These are phyloP conservation scores for Metacarcinus magister DNA, from an alignment of 2,888 invertebrate genomes.

Conservation along the genomic window DNA sequence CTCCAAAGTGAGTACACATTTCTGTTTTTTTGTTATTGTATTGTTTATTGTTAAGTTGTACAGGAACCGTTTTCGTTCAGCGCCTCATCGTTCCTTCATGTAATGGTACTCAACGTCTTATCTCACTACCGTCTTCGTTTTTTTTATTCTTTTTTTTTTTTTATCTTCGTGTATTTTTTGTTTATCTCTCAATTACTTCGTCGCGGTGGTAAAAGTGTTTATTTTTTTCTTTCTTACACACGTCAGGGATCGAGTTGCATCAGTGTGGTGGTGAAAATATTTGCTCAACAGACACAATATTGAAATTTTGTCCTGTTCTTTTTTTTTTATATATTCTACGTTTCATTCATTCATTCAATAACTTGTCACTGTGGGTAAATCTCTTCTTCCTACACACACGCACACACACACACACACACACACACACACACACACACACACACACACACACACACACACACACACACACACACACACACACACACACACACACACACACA, in stretches of 20 bases:
- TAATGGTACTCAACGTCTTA: too few relatives aligned
- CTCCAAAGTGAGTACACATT: conserved; percentile 94
- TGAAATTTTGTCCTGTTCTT: background rate
- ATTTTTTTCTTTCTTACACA: background rate
- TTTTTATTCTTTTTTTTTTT: background rate
- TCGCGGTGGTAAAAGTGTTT: background rate
- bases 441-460: conserved; percentile 43
- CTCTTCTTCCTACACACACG: background rate
- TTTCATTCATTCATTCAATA: background rate
- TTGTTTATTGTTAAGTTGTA: background rate
- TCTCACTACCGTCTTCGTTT: background rate
- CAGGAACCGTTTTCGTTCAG: background rate
- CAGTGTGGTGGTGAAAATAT: background rate
- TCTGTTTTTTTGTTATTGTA: too few relatives aligned
- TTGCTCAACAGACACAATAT: background rate
- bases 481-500: conserved; percentile 63
- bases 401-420: background rate
- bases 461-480: conserved; percentile 66
- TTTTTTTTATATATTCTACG: background rate
- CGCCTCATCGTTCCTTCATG: background rate
- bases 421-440: conserved; percentile 1
- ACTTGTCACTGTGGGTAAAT: background rate
- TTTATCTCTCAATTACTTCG: background rate
- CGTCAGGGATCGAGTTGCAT: background rate
- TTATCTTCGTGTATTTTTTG: background rate